These are phyloP conservation scores for Drosophila kurseongensis DNA, from an alignment of 1,140 invertebrate genomes.

Conservation along the genomic window DNA sequence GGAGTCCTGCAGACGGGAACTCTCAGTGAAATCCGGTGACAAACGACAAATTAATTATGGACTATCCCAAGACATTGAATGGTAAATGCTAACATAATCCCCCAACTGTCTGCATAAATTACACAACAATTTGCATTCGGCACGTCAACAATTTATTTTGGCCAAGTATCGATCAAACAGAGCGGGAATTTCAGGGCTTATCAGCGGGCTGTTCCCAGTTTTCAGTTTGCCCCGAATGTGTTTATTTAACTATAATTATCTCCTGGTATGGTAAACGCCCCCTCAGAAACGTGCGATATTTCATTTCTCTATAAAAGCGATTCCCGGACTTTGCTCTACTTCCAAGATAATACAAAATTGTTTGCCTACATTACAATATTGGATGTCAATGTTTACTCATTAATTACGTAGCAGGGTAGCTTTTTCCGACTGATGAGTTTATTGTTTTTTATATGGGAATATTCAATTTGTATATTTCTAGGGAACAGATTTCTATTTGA, in stretches of 20 bases:
- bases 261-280: conserved; percentile 37
- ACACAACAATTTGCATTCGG: conserved; percentile 50
- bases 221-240: conserved; percentile 21
- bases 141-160: conserved; percentile 43
- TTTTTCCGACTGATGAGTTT: neutral
- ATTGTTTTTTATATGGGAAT: neutral
- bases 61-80: conserved; percentile 72
- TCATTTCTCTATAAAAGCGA: conserved; percentile 7
- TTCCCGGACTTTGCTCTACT: conserved; percentile 34
- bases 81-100: conserved; percentile 51
- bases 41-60: conserved; percentile 46
- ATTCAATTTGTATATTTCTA: conserved; percentile 3
- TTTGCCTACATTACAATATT: conserved; percentile 15
- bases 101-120: conserved; percentile 54
- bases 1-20: neutral
- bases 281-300: conserved; percentile 24
- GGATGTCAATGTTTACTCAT: conserved; percentile 12
- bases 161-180: conserved; percentile 72
- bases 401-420: neutral
- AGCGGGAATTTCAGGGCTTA: conserved; percentile 36
- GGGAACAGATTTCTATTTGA: neutral
- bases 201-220: conserved; percentile 33
- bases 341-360: conserved; percentile 19
- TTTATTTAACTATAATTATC: conserved; percentile 33
- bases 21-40: neutral